phyloP scores from a whole-genome alignment of 2,888 invertebrate genomes.

The Plebejus anna region DNA sequence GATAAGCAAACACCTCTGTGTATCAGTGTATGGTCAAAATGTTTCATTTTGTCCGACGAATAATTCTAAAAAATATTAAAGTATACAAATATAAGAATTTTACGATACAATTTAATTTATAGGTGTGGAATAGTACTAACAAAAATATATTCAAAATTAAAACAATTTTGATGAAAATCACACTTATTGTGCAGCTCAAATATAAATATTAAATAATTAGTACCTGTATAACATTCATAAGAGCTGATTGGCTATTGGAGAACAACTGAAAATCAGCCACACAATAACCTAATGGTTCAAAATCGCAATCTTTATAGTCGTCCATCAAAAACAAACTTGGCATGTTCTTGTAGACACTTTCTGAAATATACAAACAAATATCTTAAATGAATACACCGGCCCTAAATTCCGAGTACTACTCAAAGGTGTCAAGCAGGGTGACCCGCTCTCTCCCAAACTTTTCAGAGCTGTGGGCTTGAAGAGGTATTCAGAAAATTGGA shows the following conservation, averaged over 20 bases:
- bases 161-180: too few relatives aligned
- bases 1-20: constrained; percentile 65
- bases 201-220: neutral
- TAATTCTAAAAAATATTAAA: constrained; percentile 51
- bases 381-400: too few relatives aligned
- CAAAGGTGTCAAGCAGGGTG: too few relatives aligned
- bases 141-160: too few relatives aligned
- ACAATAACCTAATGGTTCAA: constrained; percentile 56
- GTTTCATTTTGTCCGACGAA: constrained; percentile 57
- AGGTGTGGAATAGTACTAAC: too few relatives aligned
- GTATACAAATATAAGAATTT: neutral
- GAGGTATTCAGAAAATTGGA: too few relatives aligned
- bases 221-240: constrained; percentile 60
- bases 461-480: too few relatives aligned
- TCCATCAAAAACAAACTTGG: constrained; percentile 60
- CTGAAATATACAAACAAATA: constrained; percentile 44
- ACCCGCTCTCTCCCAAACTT: too few relatives aligned
- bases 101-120: too few relatives aligned
- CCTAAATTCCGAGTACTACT: too few relatives aligned
- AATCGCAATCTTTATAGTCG: constrained; percentile 54
- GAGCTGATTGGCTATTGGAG: constrained; percentile 43
- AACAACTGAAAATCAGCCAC: constrained; percentile 53
- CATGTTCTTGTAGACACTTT: constrained; percentile 58
- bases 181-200: too few relatives aligned
- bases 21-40: constrained; percentile 65